These are phyloP conservation scores for Carposina sasakii DNA, from an alignment of 1,140 invertebrate species.

Conservation along the genomic window DNA sequence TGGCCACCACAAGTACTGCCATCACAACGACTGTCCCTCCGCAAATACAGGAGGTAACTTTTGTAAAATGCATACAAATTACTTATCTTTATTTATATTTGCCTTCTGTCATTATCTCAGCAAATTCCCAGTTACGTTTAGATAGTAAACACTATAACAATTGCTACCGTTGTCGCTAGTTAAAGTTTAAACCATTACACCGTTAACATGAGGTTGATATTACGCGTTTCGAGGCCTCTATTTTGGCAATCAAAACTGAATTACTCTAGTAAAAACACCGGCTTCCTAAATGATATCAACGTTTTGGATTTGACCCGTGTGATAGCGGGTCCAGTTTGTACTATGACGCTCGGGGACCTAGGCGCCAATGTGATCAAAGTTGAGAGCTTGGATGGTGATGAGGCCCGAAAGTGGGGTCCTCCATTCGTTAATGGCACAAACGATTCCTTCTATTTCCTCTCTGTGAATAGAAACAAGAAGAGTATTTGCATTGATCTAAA, in stretches of 20 bases:
- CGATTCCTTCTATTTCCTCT: slow-evolving; percentile 89
- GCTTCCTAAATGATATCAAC: slow-evolving; percentile 74
- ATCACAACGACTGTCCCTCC: slow-evolving; percentile 52
- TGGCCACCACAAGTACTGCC: slow-evolving; percentile 61
- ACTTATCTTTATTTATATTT: slow-evolving; percentile 4
- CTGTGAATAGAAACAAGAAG: slow-evolving; percentile 96
- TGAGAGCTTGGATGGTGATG: slow-evolving; percentile 89
- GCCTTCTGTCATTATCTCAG: neutral
- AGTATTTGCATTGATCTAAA: slow-evolving; percentile 93
- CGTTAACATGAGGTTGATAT: too few species aligned
- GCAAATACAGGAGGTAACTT: slow-evolving; percentile 53
- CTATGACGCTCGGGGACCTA: slow-evolving; percentile 94
- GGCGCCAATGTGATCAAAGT: slow-evolving; percentile 97
- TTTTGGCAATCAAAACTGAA: slow-evolving; percentile 15
- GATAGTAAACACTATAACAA: too few species aligned
- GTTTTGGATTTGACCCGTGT: slow-evolving; percentile 90
- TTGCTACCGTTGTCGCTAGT: too few species aligned
- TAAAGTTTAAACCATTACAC: too few species aligned
- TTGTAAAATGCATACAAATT: neutral
- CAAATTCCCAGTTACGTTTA: too few species aligned
- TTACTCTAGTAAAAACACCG: slow-evolving; percentile 58
- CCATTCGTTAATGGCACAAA: slow-evolving; percentile 84
- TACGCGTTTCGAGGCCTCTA: slow-evolving; percentile 15
- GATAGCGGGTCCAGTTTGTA: slow-evolving; percentile 88
- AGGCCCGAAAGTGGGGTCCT: slow-evolving; percentile 93